Conservation (phyloP, 2,888 invertebrate species). For the Leptopilina drosophilae region DNA sequence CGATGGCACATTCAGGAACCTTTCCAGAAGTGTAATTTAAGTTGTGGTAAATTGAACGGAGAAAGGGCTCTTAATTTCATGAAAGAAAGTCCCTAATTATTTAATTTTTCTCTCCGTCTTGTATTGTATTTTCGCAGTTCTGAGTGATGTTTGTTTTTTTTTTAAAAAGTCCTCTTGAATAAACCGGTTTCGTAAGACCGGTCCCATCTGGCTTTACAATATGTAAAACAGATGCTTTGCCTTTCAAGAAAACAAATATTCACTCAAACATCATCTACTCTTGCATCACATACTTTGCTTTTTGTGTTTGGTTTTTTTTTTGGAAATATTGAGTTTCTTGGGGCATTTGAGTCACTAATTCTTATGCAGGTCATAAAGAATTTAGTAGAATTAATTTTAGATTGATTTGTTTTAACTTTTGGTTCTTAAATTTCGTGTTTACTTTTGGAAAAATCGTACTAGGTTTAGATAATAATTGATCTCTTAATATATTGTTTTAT, state of each 20-base stretch:
- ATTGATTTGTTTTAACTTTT: too few relatives aligned
- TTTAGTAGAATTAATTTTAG: too few relatives aligned
- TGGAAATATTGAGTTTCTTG: not conserved
- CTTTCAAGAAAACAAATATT: constrained; percentile 13
- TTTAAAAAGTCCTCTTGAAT: not conserved
- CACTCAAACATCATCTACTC: not conserved
- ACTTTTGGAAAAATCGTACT: not conserved
- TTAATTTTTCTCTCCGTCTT: not conserved
- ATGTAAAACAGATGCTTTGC: constrained; percentile 13
- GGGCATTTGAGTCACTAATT: not conserved
- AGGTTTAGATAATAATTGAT: not conserved
- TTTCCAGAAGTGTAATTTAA: too few relatives aligned
- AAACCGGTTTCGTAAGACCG: constrained; percentile 27
- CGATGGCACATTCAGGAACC: too few relatives aligned
- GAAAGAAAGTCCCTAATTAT: not conserved
- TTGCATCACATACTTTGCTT: not conserved
- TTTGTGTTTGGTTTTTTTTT: not conserved
- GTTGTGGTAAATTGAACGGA: too few relatives aligned
- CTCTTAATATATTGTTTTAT: not conserved
- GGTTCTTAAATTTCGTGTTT: too few relatives aligned
- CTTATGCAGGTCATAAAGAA: too few relatives aligned
- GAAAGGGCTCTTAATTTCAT: too few relatives aligned
- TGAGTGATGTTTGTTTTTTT: not conserved
- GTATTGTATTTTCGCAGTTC: not conserved
- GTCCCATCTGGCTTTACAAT: not conserved